Percentiles rank a stretch among this genome's conserved stretches.
Evolutionary conservation across 2,113 vertebrate genomes (phyloP).

Genomic region (Colius striatus): DNA sequence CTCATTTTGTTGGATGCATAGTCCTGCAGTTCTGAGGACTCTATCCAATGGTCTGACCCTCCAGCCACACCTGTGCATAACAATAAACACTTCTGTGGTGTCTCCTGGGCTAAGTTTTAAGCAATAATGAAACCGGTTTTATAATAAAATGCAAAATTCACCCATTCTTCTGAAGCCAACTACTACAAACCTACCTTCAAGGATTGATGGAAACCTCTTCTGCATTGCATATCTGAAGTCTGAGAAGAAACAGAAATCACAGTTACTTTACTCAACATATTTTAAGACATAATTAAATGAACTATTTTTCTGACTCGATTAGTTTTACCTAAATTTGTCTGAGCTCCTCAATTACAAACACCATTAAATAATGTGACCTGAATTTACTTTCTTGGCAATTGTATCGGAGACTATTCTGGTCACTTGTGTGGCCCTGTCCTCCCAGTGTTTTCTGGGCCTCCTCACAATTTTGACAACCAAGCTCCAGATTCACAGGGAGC

Average conservation of each 20-base stretch:
- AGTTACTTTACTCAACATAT: neutral
- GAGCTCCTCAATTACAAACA: neutral
- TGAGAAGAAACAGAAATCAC: slow-evolving; percentile 45
- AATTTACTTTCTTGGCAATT: neutral
- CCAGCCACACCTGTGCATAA: neutral
- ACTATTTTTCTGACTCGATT: neutral
- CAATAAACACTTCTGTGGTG: neutral
- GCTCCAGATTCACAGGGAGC: neutral
- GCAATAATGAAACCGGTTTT: neutral
- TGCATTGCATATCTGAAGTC: slow-evolving; percentile 85
- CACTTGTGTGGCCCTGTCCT: rapidly evolving
- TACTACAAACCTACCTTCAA: slow-evolving; percentile 78
- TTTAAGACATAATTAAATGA: slow-evolving; percentile 22
- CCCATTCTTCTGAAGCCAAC: neutral
- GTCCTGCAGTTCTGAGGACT: neutral
- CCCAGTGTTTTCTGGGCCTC: neutral
- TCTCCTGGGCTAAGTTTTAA: neutral
- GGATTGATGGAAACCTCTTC: slow-evolving; percentile 77
- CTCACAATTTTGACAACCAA: neutral
- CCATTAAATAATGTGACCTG: neutral
- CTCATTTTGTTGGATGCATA: neutral
- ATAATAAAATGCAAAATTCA: neutral
- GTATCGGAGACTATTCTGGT: neutral
- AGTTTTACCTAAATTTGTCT: neutral
- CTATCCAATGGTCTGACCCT: neutral